Conservation (phyloP, 2,797 vertebrate genomes). For the Siniperca undulata region DNA sequence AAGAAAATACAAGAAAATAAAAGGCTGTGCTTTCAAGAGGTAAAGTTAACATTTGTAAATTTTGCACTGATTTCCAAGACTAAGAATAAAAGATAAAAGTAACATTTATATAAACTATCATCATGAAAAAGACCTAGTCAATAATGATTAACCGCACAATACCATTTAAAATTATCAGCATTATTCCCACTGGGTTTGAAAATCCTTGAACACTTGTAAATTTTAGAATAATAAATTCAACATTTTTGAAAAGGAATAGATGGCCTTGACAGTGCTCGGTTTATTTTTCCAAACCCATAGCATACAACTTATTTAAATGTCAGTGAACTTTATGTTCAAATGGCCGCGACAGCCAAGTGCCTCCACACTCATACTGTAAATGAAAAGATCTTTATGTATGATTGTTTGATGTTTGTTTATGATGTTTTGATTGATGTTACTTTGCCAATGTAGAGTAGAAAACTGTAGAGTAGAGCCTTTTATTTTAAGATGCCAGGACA, state of each 20-base stretch:
- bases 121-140: not conserved
- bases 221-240: slow-evolving; percentile 13
- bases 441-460: not conserved
- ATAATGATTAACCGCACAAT: not conserved
- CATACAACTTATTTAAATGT: not conserved
- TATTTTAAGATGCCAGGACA: not conserved
- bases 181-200: not conserved
- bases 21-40: not conserved
- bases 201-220: not conserved
- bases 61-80: slow-evolving; percentile 8
- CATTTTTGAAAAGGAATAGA: slow-evolving; percentile 4
- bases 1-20: not conserved
- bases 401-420: no score
- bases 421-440: not conserved
- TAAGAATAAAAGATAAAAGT: not conserved
- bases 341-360: not conserved
- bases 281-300: slow-evolving; percentile 6
- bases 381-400: not conserved
- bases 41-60: not conserved
- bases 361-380: not conserved
- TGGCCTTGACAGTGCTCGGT: not conserved
- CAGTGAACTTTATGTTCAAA: not conserved
- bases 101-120: not conserved
- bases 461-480: not conserved
- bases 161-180: not conserved